Evolutionary conservation across 1,140 invertebrate genomes (phyloP), one percentile per base, ranked within the genome.

Genomic region (Trichogramma pretiosum): DNA sequence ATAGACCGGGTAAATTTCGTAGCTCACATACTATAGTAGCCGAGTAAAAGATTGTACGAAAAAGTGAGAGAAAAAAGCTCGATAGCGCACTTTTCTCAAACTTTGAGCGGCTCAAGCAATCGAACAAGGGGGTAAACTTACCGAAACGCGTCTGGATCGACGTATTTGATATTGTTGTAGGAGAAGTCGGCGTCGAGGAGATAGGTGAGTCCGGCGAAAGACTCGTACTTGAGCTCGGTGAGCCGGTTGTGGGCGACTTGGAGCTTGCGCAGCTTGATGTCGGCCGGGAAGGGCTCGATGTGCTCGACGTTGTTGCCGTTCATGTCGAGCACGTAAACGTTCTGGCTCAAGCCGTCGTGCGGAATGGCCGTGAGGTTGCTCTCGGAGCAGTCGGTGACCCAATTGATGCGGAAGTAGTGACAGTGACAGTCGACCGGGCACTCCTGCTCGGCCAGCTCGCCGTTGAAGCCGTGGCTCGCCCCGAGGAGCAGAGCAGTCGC

Each of bases 371-470:
- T 84, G n/a, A 84, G 68, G 61, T 84, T 83, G 62, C 80, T 84
- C 56, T 84, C 81, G 0, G 83, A 85, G 56, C 83, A 84, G 55
- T 85, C 83, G 1, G 81, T 84, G 48, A 85, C 82, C 82, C 81
- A 84, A 64, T 84, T 84, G 60, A 84, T 78, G 45, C 82, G 73
- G 66, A 84, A 84, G 65, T 83, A 84, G 69, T 84, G 80, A 59
- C 82, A 84, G 59, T 84, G 80, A 57, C 83, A 85, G 53, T 83
- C 82, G 48, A 80, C 78, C 1, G 81, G 82, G 56, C 82, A 83
- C 54, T 82, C 79, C 53, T 80, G 65, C 51, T 83, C 81, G 52
- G 73, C 72, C 46, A 77, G 64, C 46, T 81, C 79, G 36, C 78
- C 77, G 56, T 81, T 80, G 46, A 79, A 74, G 7, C 56, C 57